Evolutionary conservation across 2,797 vertebrate species (phyloP), one percentile per base, ranked within the genome.

Genomic region (Brachyalestes nurse): DNA sequence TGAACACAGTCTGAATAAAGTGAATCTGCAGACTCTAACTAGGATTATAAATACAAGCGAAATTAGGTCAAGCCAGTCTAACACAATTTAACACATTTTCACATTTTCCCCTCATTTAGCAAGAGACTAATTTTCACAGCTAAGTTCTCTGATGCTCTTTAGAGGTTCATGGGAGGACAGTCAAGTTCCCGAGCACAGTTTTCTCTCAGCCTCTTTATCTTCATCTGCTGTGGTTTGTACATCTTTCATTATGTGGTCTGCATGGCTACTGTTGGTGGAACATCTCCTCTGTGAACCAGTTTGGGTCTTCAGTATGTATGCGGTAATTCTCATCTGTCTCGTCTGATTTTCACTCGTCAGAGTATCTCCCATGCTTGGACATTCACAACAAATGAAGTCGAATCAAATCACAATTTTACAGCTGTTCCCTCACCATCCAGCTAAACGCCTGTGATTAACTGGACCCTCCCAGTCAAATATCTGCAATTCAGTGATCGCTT

Each of bases 11-110:
- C 16, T 72, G 38, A 38, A 55, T 72, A 38, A 69, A 40, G 64
- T 66, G 42, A 42, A 49, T 40, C 38, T 69, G 45, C 34, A 28
- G 45, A 49, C 38, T 28, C 23, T 34, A 28, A 71, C 14, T 71
- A 55, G 47, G 51, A 57, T 38, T 40, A 57, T 6, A 38, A 17
- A 57, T 72, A 72, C 51, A 72, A 14, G 28, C 21, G 5, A 21
- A 72, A 57, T 25, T 72, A 72, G 70, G 70, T 57, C 70, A 72
- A 72, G 49, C 49, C 7, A 51, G 45, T 70, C 10, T 64, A 38
- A 8, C 62, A 51, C 13, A 51, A 4, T 51, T 51, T 51, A 51
- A 51, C 47, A 51, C 42, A 45, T 45, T 45, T 45, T 45, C 42
- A 38, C 38, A 66, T 42, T 66, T 66, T 40, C 10, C 9, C 64